Base-by-base conservation (phyloP, 2,113 vertebrate species). In the Candoia aspera region DNA sequence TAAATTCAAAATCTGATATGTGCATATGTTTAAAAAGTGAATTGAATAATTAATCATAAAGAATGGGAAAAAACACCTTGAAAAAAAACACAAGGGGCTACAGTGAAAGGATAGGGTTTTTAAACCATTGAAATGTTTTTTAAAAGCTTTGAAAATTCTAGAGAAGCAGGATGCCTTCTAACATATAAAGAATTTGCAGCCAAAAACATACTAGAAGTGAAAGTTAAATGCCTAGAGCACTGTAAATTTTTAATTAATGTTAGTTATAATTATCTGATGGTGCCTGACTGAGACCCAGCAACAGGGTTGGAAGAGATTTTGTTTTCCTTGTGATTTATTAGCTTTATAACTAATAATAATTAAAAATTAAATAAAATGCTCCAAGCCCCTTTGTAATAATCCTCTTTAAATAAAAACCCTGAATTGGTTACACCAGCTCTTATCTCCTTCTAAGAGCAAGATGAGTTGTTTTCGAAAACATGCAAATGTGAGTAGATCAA, bases 221-320 rank as follows among this genome's bases (percentile, higher is more conserved):
- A 96, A 96, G 97, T 96, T 95, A 95, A 96, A 94, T 97, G 97
- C 98, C 97, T 98, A 97, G 93, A 98, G 98, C 98, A 95, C 96
- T 97, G 97, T 95, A 94, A 96, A 96, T 96, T 96, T 97, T 97
- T 98, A 98, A 98, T 98, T 97, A 98, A 97, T 97, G 96, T 97
- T 97, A 97, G 96, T 97, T 97, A 96, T 97, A 98, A 98, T 98
- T 98, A 97, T 97, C 97, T 95, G 95, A 96, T 97, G 96, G 96
- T 0, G 92, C 97, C 96, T 95, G 95, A 96, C 92, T 94, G 97
- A 96, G 95, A 97, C 92, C 88, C 95, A 86, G 92, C 91, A 94
- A 96, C 95, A 96, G 94, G 95, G 94, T 84, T 96, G 95, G 94
- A 96, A 94, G 95, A 91, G 94, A 95, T 96, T 95, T 95, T 96